Evolutionary conservation across 2,113 vertebrate species (phyloP), one percentile per base, ranked within the genome.

Genomic region (Atractosteus spatula): DNA sequence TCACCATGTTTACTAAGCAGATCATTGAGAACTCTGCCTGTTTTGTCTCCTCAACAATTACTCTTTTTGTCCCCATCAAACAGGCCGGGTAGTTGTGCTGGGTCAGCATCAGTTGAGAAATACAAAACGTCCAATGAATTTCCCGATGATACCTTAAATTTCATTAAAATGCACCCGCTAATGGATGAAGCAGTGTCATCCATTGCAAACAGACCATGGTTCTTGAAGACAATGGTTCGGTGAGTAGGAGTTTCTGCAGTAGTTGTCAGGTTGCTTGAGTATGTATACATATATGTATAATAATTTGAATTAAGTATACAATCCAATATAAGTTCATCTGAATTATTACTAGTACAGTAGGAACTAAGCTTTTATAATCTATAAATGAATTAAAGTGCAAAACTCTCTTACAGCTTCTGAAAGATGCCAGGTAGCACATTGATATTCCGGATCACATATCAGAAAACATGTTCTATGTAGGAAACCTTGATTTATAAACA

Each of bases 161-260:
- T 99, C 85, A 97, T 99, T 87, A 99, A 99, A 92, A 95, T 95
- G 41, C 97, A 99, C 84, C 97, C 97, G 1, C 89, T 99, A 79
- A 98, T 99, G 97, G 97, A 99, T 0, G 97, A 99, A 82, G 96
- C 97, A 0, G 96, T 98, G 55, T 93, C 97, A 63, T 96, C 97
- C 67, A 92, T 98, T 70, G 85, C 95, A 61, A 96, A 97, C 87
- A 92, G 92, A 70, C 97, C 97, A 0, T 99, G 97, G 96, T 99
- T 99, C 84, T 92, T 98, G 76, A 95, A 98, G 81, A 99, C 97
- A 0, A 98, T 99, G 96, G 97, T 99, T 80, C 96, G 97, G 97
- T 99, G 80, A 43, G 94, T 90, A 73, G 4, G 3, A 66, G 62
- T 56, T 10, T 2, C 66, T 62, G 11, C 51, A 11, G 16, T 42